Evolutionary conservation across 2,797 vertebrate genomes (phyloP).

Genomic region (Morus bassanus): DNA sequence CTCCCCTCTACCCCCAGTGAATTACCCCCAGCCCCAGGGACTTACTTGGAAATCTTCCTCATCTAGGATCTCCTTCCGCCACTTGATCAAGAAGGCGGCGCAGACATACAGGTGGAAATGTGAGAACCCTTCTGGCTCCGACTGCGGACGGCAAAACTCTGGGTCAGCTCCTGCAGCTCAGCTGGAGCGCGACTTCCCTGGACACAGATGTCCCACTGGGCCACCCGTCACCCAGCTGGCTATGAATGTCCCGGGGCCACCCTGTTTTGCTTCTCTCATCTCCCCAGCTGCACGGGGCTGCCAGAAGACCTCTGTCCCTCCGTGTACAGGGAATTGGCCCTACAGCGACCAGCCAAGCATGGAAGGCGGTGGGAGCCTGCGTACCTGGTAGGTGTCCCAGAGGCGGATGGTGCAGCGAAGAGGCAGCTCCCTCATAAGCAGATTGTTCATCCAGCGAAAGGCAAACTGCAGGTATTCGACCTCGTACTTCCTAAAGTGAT

Average conservation of each 20-base stretch:
- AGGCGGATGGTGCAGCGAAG: constrained; percentile 96
- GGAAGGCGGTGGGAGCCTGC: not conserved
- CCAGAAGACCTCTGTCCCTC: not conserved
- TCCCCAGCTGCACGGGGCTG: not conserved
- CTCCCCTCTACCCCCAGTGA: not conserved
- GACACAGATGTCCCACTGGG: not conserved
- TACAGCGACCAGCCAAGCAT: not conserved
- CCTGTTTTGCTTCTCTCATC: not conserved
- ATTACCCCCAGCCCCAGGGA: not conserved
- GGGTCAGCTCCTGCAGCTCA: not conserved
- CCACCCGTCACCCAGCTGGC: not conserved
- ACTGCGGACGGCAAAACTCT: constrained; percentile 71
- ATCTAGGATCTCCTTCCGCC: constrained; percentile 96
- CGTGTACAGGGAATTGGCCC: not conserved
- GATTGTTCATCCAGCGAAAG: constrained; percentile 99
- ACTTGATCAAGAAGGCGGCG: constrained; percentile 97
- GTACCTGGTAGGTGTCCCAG: constrained; percentile 98
- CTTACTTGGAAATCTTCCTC: constrained; percentile 96
- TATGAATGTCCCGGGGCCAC: not conserved
- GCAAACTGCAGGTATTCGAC: constrained; percentile 98
- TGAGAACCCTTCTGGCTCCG: constrained; percentile 95
- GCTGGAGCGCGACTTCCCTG: not conserved
- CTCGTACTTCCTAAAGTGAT: constrained; percentile 92
- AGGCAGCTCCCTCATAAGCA: constrained; percentile 96
- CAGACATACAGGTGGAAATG: constrained; percentile 98